These are phyloP conservation scores for Athene noctua DNA, from an alignment of 2,113 vertebrate species.

Conservation along the genomic window DNA sequence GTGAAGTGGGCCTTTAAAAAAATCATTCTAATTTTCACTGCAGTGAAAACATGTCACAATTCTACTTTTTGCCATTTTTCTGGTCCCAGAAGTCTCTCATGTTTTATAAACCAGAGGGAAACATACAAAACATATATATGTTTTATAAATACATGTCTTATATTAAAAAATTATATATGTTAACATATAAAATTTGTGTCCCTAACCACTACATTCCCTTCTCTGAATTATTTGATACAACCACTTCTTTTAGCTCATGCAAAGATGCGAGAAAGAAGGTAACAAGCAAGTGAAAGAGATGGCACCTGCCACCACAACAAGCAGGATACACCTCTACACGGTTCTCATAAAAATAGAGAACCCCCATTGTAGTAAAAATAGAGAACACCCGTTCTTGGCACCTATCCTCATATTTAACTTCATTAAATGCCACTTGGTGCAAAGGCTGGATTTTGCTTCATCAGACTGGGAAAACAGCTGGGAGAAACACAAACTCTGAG, in stretches of 20 bases:
- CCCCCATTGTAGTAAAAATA: background rate
- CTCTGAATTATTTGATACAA: background rate
- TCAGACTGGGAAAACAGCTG: background rate
- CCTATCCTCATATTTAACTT: background rate
- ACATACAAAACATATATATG: background rate
- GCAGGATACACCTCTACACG: background rate
- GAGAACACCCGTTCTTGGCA: background rate
- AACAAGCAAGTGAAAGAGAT: background rate
- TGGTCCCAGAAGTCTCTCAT: background rate
- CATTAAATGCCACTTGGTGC: background rate
- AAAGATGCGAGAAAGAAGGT: background rate
- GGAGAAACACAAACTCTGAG: background rate
- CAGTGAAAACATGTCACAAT: background rate
- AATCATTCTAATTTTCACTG: background rate
- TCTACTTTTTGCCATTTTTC: background rate
- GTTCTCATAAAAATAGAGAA: background rate
- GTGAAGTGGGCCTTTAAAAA: background rate
- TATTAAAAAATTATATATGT: too few species aligned
- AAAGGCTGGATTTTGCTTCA: background rate
- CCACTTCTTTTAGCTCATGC: background rate
- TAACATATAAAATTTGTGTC: background rate
- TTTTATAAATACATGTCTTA: too few species aligned
- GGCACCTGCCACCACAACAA: background rate
- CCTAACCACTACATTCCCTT: background rate
- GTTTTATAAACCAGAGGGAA: background rate